Percentiles rank a stretch among this genome's conserved stretches.
These are phyloP conservation scores for Aptenodytes forsteri DNA, from an alignment of 2,113 vertebrate genomes.

Conservation along the genomic window DNA sequence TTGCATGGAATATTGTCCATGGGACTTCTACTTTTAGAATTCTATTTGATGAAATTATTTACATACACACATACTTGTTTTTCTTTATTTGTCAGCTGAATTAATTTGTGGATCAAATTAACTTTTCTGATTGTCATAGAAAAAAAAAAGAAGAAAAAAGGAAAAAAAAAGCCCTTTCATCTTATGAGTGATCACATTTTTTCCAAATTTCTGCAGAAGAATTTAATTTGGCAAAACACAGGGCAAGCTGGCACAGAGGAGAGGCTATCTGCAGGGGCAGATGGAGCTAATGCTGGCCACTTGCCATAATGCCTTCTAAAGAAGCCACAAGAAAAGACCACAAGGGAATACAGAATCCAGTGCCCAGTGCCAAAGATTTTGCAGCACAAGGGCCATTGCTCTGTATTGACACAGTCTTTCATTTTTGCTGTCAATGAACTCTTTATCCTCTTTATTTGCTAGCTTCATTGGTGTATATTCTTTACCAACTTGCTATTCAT, in stretches of 20 bases:
- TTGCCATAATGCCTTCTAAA: constrained; percentile 28
- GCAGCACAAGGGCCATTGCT: constrained; percentile 37
- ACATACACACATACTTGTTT: not conserved
- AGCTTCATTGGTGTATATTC: constrained; percentile 1
- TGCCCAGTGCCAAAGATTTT: not conserved
- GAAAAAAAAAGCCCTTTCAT: not conserved
- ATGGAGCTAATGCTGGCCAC: constrained; percentile 4
- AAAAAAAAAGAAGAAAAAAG: not conserved
- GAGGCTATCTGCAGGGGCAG: not conserved
- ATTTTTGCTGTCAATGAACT: constrained; percentile 59
- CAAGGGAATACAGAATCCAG: not conserved
- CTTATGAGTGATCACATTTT: not conserved
- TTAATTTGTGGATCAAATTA: not conserved
- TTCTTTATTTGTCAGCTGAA: not conserved
- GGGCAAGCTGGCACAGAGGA: not conserved
- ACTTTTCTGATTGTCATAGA: not conserved
- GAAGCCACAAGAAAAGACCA: constrained; percentile 24
- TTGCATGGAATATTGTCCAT: not conserved
- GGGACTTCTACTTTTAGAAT: not conserved
- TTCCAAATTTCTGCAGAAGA: not conserved
- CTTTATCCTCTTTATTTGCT: constrained; percentile 33
- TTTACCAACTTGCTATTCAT: constrained; percentile 17
- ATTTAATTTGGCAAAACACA: not conserved
- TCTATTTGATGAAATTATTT: not conserved
- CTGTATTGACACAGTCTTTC: constrained; percentile 16